Evolutionary conservation across 2,888 invertebrate genomes (phyloP), one percentile per base, ranked within the genome.

Genomic region (Harpalus rufipes): DNA sequence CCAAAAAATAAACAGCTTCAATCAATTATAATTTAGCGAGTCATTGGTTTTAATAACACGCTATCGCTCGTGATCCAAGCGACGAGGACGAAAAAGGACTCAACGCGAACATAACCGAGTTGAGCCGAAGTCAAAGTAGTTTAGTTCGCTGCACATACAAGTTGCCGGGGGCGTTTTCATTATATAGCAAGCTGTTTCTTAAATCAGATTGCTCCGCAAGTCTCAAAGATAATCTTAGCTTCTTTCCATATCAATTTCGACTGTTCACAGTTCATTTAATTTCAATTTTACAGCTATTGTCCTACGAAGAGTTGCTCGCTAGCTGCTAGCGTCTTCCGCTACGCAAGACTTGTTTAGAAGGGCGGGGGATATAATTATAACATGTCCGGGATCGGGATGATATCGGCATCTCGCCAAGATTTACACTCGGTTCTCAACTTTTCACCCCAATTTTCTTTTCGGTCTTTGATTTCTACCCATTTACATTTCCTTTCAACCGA

Each of bases 221-320:
- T 90, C 90, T 89, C 86, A 87, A 87, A 90, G 90, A 91, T 91
- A 91, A 90, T 90, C 90, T 90, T 90, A 90, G 90, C 90, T 91
- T 90, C 91, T 91, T 91, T 91, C 91, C 91, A 91, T 91, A 91
- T 91, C 91, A 91, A 91, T 91, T 91, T 91, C 90, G 91, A 91
- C 90, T 90, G 91, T 90, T 91, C 89, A 91, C 91, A 91, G 90
- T 90, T 91, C 91, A 91, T 91, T 91, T 90, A 91, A 89, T 91
- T 91, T 90, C 91, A 91, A 91, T 91, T 91, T 91, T 91, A 91
- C 91, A 91, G 91, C 91, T 90, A 91, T 91, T 91, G 91, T 91
- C 91, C 91, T 91, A 88, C 88, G 87, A 88, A 74, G 89, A 89
- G 88, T 88, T 87, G 88, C 87, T 88, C 86, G 88, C 87, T 87